Evolutionary conservation across 1,140 invertebrate genomes (phyloP), one percentile per base, ranked within the genome.

Genomic region (Papilio dardanus): DNA sequence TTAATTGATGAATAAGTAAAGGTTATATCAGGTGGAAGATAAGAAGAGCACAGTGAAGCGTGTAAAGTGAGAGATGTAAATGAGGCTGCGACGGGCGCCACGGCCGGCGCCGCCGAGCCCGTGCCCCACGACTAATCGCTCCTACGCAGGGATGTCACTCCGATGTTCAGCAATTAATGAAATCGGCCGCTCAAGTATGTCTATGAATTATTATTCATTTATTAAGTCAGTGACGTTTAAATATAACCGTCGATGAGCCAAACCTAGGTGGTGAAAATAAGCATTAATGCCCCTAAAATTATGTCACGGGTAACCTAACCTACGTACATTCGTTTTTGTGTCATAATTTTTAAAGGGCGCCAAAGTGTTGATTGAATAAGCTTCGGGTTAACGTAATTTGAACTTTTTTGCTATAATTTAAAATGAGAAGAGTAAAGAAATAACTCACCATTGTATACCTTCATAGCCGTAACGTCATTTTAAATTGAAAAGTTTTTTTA

Each of bases 41-140:
- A 16, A 21, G 35, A 69, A 24, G 6, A 40, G 33, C 7, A 68
- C 66, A 40, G 19, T 35, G 35, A 35, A 40, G 67, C 67, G 21
- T 69, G 35, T 74, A 54, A 75, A 68, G 66, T 75, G 77, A 75
- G 75, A 71, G 78, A 88, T 88, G 86, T 81, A 87, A 87, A 87
- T 88, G 85, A 87, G 85, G 65, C 74, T 66, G 81, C 65, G 75
- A 75, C 76, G 76, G 71, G 74, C 79, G 80, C 83, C 80, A 79
- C 79, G 73, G 28, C 16, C 54, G 31, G 58, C 79, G 77, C 76
- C 50, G 67, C 46, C 74, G 79, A 71, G 79, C 71, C 77, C 75
- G 35, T 31, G 71, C 75, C 75, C 62, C 40, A 65, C 76, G 69
- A 74, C 76, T 77, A 77, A 77, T 77, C 84, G 83, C 19, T 35